Conservation (phyloP, 2,113 vertebrate species). For the Peromyscus maniculatus region DNA sequence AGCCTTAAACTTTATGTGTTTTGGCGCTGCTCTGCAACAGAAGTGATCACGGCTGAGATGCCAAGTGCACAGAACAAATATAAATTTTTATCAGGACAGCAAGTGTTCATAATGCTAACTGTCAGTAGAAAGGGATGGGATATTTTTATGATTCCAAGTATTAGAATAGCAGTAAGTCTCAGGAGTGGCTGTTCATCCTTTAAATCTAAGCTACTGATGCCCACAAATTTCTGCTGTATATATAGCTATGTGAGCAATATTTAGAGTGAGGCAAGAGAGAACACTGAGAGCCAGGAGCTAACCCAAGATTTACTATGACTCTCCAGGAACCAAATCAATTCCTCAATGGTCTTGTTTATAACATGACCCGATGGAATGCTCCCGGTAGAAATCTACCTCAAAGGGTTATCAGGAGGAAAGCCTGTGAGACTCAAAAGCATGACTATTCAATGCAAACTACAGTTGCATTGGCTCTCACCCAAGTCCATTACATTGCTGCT, state of each 20-base stretch:
- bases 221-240: neutral
- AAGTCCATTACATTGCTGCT: neutral
- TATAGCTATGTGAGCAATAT: neutral
- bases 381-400: neutral
- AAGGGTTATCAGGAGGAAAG: neutral
- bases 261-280: neutral
- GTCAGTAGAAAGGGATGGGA: conserved; percentile 65
- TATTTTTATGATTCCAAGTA: neutral
- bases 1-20: conserved; percentile 88
- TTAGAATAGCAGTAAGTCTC: neutral
- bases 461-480: neutral
- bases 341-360: neutral
- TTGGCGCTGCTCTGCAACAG: conserved; percentile 85
- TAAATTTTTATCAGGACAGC: conserved; percentile 86
- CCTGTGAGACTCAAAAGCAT: neutral
- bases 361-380: neutral
- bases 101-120: conserved; percentile 79
- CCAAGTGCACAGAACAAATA: conserved; percentile 85
- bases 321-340: neutral
- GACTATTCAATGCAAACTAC: too few species aligned
- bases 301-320: neutral
- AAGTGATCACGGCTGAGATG: conserved; percentile 84
- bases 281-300: neutral
- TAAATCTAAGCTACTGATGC: neutral
- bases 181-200: neutral